Conservation (phyloP, 35 echinoderm and acorn worm genomes). For the Apostichopus californicus region DNA sequence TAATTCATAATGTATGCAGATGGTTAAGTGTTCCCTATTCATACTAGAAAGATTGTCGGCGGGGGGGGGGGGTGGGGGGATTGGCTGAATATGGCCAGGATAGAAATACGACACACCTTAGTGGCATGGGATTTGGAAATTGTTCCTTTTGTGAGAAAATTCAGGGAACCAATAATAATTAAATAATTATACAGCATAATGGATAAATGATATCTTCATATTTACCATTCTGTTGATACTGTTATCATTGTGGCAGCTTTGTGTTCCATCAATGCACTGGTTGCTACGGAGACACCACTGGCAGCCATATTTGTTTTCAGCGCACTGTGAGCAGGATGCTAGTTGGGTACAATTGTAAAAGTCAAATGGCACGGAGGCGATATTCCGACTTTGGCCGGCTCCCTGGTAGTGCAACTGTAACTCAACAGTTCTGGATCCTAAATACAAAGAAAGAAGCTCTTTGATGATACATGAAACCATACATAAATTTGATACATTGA, state of each 20-base stretch:
- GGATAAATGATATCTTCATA: not conserved
- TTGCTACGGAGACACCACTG: conserved; percentile 28
- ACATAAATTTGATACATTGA: too few relatives aligned
- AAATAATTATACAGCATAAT: too few relatives aligned
- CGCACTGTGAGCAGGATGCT: conserved; percentile 16
- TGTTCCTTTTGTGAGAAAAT: too few relatives aligned
- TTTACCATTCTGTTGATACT: not conserved
- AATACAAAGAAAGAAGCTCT: not conserved
- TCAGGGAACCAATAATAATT: too few relatives aligned
- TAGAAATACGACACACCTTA: not conserved
- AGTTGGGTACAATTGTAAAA: conserved; percentile 33
- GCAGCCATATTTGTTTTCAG: conserved; percentile 41
- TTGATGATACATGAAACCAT: too few relatives aligned
- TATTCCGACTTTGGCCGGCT: not conserved
- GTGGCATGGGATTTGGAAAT: too few relatives aligned
- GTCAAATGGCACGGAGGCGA: not conserved
- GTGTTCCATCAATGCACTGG: not conserved
- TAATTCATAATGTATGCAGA: too few relatives aligned
- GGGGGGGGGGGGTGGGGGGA: too few relatives aligned
- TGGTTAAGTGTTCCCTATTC: too few relatives aligned
- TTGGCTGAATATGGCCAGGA: not conserved
- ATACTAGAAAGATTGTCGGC: too few relatives aligned
- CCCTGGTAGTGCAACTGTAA: not conserved
- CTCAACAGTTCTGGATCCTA: not conserved
- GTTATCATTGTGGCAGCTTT: not conserved